These are phyloP conservation scores for Graphium colonna DNA, from an alignment of 2,888 invertebrate genomes.

Conservation along the genomic window DNA sequence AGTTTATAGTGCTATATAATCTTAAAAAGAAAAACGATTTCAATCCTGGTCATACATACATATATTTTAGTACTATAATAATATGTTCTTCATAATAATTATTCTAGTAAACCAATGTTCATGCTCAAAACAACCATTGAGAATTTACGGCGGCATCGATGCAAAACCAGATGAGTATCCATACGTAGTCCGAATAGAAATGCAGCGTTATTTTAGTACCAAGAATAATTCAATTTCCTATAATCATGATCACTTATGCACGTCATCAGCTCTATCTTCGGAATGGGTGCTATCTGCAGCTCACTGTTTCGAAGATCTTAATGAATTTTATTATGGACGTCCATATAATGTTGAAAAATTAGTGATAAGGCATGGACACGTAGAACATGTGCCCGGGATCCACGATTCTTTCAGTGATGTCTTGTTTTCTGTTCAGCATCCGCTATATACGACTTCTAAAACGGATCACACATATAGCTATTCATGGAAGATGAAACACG, in stretches of 20 bases:
- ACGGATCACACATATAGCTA: too few relatives aligned
- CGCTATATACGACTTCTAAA: too few relatives aligned
- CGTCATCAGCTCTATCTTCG: not conserved
- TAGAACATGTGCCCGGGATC: not conserved
- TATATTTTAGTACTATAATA: too few relatives aligned
- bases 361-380: conserved; percentile 2
- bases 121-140: not conserved
- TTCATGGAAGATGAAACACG: too few relatives aligned
- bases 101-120: too few relatives aligned
- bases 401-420: conserved; percentile 3
- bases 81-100: too few relatives aligned
- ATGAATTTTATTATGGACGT: too few relatives aligned
- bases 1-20: too few relatives aligned
- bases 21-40: too few relatives aligned
- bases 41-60: too few relatives aligned
- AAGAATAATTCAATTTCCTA: not conserved
- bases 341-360: not conserved
- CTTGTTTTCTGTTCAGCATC: too few relatives aligned
- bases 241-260: not conserved
- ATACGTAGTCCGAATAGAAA: not conserved
- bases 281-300: conserved; percentile 1
- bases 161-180: not conserved
- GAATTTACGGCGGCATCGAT: not conserved
- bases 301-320: not conserved
- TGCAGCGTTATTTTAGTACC: not conserved